phyloP scores from a whole-genome alignment of 2,888 invertebrate genomes.

The Microplitis deprimator region DNA sequence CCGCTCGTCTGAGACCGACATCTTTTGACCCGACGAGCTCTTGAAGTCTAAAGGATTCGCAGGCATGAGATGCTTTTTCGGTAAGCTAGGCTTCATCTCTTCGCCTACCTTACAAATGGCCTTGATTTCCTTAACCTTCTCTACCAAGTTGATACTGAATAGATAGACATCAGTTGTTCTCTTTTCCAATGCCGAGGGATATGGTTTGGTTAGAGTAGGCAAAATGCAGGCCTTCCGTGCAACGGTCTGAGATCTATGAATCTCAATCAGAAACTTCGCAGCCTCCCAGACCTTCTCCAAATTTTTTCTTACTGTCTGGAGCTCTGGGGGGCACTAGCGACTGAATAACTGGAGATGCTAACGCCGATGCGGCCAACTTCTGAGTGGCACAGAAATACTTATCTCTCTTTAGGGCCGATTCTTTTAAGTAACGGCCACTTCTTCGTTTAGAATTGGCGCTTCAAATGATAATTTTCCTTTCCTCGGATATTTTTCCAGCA shows the following conservation, averaged over 20 bases:
- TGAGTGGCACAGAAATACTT: slow-evolving; percentile 51
- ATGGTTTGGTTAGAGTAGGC: slow-evolving; percentile 19
- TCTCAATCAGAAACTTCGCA: slow-evolving; percentile 2
- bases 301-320: slow-evolving; percentile 8
- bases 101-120: slow-evolving; percentile 4
- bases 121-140: slow-evolving; percentile 10
- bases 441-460: slow-evolving; percentile 10
- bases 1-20: slow-evolving; percentile 22
- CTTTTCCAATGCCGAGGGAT: slow-evolving; percentile 24
- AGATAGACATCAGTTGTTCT: slow-evolving; percentile 26
- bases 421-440: slow-evolving; percentile 15
- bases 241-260: slow-evolving; percentile 19
- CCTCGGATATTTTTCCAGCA: neutral
- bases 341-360: slow-evolving; percentile 22
- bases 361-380: slow-evolving; percentile 24
- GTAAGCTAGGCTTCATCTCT: slow-evolving; percentile 19
- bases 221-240: slow-evolving; percentile 33
- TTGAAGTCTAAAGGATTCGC: slow-evolving; percentile 12
- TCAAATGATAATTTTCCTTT: neutral
- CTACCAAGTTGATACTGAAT: slow-evolving; percentile 26
- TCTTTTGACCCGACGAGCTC: slow-evolving; percentile 18
- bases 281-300: slow-evolving; percentile 32
- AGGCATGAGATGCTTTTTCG: slow-evolving; percentile 13
- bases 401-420: slow-evolving; percentile 2
- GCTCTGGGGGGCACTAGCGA: slow-evolving; percentile 9